Conservation (phyloP, 2,113 vertebrate species). For the Centropristis striata region DNA sequence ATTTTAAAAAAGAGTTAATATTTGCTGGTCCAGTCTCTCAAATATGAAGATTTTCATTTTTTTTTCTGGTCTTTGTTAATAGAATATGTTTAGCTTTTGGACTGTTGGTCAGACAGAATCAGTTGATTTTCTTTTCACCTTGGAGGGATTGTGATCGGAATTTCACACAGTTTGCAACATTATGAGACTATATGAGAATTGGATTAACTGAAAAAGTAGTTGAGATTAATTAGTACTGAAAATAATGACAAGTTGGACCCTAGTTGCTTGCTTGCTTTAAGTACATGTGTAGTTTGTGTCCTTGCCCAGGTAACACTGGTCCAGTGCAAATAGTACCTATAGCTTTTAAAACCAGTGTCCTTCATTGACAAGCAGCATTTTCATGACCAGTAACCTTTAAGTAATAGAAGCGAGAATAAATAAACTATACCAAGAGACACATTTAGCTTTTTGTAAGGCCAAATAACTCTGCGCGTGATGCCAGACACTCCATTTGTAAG, state of each 20-base stretch:
- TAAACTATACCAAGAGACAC: constrained; percentile 1
- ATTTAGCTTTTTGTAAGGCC: constrained; percentile 21
- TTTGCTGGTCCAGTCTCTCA: background rate
- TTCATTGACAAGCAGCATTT: background rate
- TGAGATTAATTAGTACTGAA: background rate
- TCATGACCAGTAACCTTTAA: constrained; percentile 22
- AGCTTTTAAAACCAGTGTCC: background rate
- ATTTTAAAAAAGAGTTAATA: background rate
- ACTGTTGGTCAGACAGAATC: background rate
- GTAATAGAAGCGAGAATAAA: constrained; percentile 26
- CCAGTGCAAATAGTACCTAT: constrained; percentile 4
- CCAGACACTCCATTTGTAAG: constrained; percentile 38
- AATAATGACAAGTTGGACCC: background rate
- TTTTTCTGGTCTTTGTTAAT: background rate
- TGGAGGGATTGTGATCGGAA: too few relatives aligned
- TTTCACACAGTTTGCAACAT: background rate
- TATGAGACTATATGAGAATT: background rate
- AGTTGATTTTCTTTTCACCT: background rate
- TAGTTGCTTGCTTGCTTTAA: background rate
- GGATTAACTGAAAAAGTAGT: background rate
- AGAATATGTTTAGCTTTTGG: background rate
- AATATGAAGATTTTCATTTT: background rate
- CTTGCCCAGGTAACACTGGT: background rate
- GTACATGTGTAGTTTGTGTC: background rate
- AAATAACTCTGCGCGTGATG: constrained; percentile 30